Conservation (phyloP, 1,140 invertebrate species). For the Tribolium castaneum region DNA sequence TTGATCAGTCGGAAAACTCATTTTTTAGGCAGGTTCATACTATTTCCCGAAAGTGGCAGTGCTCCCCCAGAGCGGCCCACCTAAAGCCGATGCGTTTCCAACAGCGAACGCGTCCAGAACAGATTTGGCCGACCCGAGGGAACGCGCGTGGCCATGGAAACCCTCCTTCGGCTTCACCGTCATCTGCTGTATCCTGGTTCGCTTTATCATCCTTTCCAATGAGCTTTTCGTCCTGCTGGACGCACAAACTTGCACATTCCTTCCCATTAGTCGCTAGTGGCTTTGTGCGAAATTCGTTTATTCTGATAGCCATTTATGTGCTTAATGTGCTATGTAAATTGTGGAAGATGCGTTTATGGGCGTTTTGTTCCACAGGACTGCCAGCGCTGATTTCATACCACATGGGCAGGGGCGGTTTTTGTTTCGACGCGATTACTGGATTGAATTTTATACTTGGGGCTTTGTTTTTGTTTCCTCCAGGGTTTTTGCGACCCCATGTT, state of each 20-base stretch:
- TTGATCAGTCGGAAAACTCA: slow-evolving; percentile 50
- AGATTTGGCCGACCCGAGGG: slow-evolving; percentile 35
- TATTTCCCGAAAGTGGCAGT: slow-evolving; percentile 50
- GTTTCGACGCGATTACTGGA: not conserved
- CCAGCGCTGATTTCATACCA: not conserved
- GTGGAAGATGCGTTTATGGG: slow-evolving; percentile 17
- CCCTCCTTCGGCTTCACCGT: slow-evolving; percentile 47
- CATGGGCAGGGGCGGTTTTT: not conserved
- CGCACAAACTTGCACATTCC: slow-evolving; percentile 38
- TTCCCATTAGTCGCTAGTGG: slow-evolving; percentile 30
- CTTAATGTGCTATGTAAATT: slow-evolving; percentile 39
- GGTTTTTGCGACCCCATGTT: not conserved
- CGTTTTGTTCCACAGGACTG: not conserved
- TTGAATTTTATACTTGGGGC: not conserved
- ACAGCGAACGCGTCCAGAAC: not conserved
- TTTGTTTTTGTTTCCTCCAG: not conserved
- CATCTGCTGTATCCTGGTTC: slow-evolving; percentile 50
- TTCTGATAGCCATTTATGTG: slow-evolving; percentile 42
- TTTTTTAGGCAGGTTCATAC: slow-evolving; percentile 45
- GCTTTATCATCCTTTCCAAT: slow-evolving; percentile 50
- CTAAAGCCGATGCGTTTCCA: slow-evolving; percentile 5
- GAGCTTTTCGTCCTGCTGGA: slow-evolving; percentile 41
- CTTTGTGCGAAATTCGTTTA: slow-evolving; percentile 37
- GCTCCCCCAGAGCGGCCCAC: slow-evolving; percentile 39
- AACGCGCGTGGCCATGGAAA: slow-evolving; percentile 53